Evolutionary conservation across 2,888 invertebrate genomes (phyloP).

Genomic region (Dinocampus coccinellae): DNA sequence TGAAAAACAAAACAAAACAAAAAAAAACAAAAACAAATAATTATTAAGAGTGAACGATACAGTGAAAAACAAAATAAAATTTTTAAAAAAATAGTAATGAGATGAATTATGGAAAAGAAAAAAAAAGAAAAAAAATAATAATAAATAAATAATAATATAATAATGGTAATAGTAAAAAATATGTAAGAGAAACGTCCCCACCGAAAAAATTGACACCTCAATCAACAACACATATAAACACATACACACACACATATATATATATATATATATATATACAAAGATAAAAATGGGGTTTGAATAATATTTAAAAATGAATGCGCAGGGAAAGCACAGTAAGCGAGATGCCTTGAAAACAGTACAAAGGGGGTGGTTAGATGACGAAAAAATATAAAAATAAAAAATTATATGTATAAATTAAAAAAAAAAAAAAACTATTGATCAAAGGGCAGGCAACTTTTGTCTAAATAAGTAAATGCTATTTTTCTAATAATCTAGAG

Average conservation of each 20-base stretch:
- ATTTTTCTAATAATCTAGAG: conserved; percentile 60
- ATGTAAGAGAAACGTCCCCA: conserved; percentile 26
- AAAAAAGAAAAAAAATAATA: conserved; percentile 20
- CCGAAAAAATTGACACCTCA: conserved; percentile 22
- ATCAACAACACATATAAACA: no score
- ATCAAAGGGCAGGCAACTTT: conserved; percentile 69
- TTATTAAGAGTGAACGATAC: neutral
- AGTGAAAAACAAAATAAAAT: conserved; percentile 29
- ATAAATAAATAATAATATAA: conserved; percentile 20
- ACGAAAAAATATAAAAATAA: conserved; percentile 36
- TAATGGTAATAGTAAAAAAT: conserved; percentile 19
- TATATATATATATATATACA: conserved; percentile 16
- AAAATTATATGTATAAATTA: conserved; percentile 29
- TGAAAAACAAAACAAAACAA: no score
- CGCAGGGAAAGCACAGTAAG: conserved; percentile 66
- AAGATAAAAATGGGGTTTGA: neutral
- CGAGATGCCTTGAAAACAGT: conserved; percentile 71
- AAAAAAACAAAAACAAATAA: conserved; percentile 9
- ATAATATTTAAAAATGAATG: conserved; percentile 37
- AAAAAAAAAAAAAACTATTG: conserved; percentile 47
- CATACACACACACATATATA: conserved; percentile 19
- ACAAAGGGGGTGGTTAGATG: conserved; percentile 58
- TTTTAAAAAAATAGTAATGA: conserved; percentile 23
- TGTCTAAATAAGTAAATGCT: conserved; percentile 68
- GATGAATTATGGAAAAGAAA: neutral